A percentile compares a stretch with the other conserved stretches of the same genome.
Conservation (phyloP, 1,140 invertebrate genomes). For the Ips typographus region DNA sequence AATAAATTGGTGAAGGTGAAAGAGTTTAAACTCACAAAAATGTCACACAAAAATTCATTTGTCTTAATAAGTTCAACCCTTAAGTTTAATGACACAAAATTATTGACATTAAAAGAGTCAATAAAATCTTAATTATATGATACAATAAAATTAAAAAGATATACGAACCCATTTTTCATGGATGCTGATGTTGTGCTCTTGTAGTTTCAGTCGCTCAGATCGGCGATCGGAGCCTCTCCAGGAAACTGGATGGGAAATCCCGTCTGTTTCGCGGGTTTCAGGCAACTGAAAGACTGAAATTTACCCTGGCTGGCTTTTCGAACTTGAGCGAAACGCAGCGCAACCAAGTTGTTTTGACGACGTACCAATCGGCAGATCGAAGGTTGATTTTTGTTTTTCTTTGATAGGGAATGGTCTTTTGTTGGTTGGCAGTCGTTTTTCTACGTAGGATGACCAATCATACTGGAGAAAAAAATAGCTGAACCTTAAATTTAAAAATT, state of each 20-base stretch:
- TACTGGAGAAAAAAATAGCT: neutral
- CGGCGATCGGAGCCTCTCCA: constrained; percentile 8
- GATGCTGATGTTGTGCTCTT: constrained; percentile 12
- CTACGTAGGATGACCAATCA: neutral
- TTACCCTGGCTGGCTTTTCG: constrained; percentile 22
- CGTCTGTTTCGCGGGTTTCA: constrained; percentile 22
- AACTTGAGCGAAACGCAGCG: constrained; percentile 29
- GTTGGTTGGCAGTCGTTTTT: neutral
- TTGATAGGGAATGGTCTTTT: no score
- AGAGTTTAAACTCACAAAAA: neutral
- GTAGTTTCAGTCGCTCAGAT: constrained; percentile 6
- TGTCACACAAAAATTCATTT: neutral
- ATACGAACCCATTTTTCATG: constrained; percentile 33
- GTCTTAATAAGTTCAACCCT: neutral
- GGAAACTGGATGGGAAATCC: constrained; percentile 13
- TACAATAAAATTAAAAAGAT: neutral
- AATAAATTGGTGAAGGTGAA: no score
- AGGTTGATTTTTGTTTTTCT: neutral
- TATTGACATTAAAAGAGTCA: neutral
- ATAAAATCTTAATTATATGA: neutral
- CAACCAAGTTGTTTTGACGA: constrained; percentile 22
- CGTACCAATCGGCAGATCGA: constrained; percentile 13
- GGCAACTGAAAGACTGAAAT: constrained; percentile 30
- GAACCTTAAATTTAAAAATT: neutral
- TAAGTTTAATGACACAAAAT: neutral